A percentile compares a stretch with the other conserved stretches of the same genome.
These are phyloP conservation scores for Biston betularia DNA, from an alignment of 2,888 invertebrate genomes.

Conservation along the genomic window DNA sequence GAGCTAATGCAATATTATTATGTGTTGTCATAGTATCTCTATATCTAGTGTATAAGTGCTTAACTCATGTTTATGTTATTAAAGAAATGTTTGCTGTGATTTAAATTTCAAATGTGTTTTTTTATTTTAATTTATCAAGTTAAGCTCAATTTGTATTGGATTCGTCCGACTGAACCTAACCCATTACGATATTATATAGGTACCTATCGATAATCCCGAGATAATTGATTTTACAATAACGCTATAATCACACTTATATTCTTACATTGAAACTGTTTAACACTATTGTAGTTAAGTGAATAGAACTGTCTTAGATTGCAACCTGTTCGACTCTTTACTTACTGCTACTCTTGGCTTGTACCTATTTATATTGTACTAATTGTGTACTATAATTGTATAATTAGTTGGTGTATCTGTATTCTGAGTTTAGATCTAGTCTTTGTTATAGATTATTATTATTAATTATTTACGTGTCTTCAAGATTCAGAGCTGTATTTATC, in stretches of 20 bases:
- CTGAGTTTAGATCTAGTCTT: constrained; percentile 12
- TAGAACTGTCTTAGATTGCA: constrained; percentile 13
- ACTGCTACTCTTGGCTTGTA: constrained; percentile 2
- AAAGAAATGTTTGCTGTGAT: constrained; percentile 41
- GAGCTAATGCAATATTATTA: constrained; percentile 38
- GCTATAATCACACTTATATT: constrained; percentile 6
- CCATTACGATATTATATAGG: constrained; percentile 40
- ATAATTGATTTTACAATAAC: constrained; percentile 15
- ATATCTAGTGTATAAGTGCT: constrained; percentile 28
- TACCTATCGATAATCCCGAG: constrained; percentile 8
- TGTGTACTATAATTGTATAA: not conserved
- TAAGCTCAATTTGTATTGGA: constrained; percentile 37
- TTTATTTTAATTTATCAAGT: constrained; percentile 29
- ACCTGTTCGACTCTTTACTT: not conserved
- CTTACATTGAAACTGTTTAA: constrained; percentile 12
- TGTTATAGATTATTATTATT: constrained; percentile 12
- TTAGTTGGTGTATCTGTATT: not conserved
- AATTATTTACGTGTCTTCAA: constrained; percentile 19
- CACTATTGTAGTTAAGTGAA: constrained; percentile 5
- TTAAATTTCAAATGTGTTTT: constrained; percentile 36
- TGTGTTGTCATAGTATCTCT: constrained; percentile 24
- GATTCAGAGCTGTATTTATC: constrained; percentile 27
- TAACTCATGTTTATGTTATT: constrained; percentile 27
- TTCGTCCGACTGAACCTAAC: constrained; percentile 42
- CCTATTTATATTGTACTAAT: constrained; percentile 1